Conservation (phyloP, 2,113 vertebrate species). For the Osmerus mordax region DNA sequence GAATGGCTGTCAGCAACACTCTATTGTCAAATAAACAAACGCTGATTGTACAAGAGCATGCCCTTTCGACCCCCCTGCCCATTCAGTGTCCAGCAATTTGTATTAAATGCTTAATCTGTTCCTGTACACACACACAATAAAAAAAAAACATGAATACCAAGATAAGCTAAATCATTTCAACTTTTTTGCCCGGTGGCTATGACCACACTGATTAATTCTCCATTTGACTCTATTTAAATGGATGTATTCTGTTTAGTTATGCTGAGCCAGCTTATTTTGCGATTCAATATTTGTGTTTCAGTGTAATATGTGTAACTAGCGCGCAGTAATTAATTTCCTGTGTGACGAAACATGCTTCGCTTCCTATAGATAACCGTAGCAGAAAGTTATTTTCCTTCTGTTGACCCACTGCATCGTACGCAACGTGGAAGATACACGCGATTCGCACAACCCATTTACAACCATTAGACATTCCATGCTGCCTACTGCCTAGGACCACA, state of each 20-base stretch:
- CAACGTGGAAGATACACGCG: too few relatives aligned
- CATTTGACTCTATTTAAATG: conserved; percentile 55
- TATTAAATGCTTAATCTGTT: conserved; percentile 61
- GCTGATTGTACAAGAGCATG: conserved; percentile 34
- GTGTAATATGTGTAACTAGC: conserved; percentile 37
- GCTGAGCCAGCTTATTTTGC: conserved; percentile 58
- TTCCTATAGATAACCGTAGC: too few relatives aligned
- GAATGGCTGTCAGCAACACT: conserved; percentile 27
- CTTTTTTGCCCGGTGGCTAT: conserved; percentile 38
- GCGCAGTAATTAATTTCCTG: conserved; percentile 46
- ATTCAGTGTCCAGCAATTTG: conserved; percentile 47
- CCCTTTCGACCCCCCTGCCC: conserved; percentile 39
- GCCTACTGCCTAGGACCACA: too few relatives aligned
- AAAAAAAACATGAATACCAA: conserved; percentile 53
- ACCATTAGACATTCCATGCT: too few relatives aligned
- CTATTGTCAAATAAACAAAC: conserved; percentile 31
- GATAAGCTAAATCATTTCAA: conserved; percentile 58
- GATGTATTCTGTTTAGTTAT: conserved; percentile 58
- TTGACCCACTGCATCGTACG: too few relatives aligned
- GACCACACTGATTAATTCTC: conserved; percentile 61
- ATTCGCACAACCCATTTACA: too few relatives aligned
- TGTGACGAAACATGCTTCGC: too few relatives aligned
- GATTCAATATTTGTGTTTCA: conserved; percentile 59
- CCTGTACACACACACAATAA: conserved; percentile 38
- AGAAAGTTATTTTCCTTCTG: too few relatives aligned